Conservation (phyloP, 2,113 vertebrate genomes). For the Chrysemys picta region DNA sequence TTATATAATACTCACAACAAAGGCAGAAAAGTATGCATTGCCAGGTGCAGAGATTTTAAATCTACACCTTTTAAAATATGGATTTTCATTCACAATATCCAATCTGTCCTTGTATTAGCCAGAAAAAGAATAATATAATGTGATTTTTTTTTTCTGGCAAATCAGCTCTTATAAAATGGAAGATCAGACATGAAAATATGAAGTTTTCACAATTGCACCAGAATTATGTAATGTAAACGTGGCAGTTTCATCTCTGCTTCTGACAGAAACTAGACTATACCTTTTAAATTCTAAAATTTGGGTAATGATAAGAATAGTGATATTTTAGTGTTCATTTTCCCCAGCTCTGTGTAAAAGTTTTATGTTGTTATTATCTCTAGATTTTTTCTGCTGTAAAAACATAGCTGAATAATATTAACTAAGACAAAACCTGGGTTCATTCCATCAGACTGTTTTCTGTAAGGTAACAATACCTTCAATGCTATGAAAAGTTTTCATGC, state of each 20-base stretch:
- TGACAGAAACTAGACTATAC: neutral
- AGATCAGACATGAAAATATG: neutral
- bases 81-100: neutral
- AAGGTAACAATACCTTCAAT: neutral
- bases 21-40: neutral
- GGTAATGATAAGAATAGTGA: neutral
- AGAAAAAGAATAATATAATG: rapidly evolving
- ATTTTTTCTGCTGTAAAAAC: neutral
- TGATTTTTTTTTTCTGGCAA: neutral
- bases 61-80: neutral
- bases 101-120: neutral
- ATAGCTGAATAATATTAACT: neutral
- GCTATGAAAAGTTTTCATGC: neutral
- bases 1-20: neutral
- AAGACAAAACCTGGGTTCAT: neutral
- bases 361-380: neutral
- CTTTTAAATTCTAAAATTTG: neutral
- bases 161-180: neutral
- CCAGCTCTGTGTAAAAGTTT: neutral
- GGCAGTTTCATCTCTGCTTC: neutral
- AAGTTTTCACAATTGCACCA: neutral
- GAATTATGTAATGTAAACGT: neutral
- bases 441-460: neutral
- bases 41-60: neutral
- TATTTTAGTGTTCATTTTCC: neutral